Base-by-base conservation (phyloP, 1,140 invertebrate genomes). In the Akabosia matsudoensis region DNA sequence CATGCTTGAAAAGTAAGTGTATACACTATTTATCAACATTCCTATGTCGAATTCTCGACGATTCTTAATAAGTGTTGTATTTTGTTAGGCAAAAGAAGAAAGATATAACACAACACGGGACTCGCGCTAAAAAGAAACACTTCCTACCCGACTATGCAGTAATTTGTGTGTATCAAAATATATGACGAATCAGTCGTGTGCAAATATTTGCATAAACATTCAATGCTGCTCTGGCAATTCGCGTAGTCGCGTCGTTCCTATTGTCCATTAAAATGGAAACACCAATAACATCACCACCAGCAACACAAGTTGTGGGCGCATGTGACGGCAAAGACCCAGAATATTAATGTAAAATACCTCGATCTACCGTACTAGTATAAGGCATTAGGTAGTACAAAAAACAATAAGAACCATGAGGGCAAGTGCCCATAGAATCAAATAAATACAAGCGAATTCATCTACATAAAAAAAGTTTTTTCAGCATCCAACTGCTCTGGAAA, bases 191-290 rank as follows among this genome's bases (percentile, higher is more conserved):
- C 13, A 56, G 22, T 22, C 54, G 24, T 24, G 24, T 56, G 24
- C 54, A 56, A 56, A 56, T 56, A 56, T 56, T 56, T 56, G 54
- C 54, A 56, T 56, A 56, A 56, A 56, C 22, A 56, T 56, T 16
- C 54, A 13, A 7, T 56, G 24, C 24, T 45, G 18, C 37, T 45
- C 18, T 18, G 18, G 37, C 37, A 45, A 45, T 45, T 45, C 37
- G 7, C 37, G 7, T 45, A 10, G 7, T 18, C 37, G 7, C 18
- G 37, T 45, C 18, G 7, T 45, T 45, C 37, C 37, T 45, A 45
- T 45, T 45, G 37, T 45, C 37, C 37, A 45, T 45, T 10, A 45
- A 45, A 45, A 45, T 10, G 37, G 37, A 45, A 45, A 45, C 37
- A 45, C 37, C 37, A 45, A 45, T 45, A 45, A 45, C 37, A 45